Evolutionary conservation across 2,888 invertebrate genomes (phyloP).

Genomic region (Pollenia labialis): DNA sequence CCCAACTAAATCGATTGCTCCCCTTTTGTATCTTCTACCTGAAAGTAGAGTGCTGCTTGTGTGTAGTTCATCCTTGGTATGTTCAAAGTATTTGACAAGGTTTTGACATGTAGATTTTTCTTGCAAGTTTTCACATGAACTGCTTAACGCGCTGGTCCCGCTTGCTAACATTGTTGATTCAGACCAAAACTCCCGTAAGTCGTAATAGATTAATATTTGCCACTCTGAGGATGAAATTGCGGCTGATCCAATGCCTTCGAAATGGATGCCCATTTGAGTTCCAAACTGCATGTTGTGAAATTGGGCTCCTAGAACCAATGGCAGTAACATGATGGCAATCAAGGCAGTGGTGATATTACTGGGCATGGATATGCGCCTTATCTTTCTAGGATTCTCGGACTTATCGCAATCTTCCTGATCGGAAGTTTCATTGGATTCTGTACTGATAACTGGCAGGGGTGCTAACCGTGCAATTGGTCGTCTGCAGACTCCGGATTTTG

Average conservation of each 20-base stretch:
- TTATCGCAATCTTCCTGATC: not conserved
- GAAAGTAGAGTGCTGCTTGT: slow-evolving; percentile 2
- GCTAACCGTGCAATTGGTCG: slow-evolving; percentile 30
- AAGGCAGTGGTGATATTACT: not conserved
- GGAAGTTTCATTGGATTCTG: not conserved
- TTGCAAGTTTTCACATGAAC: not conserved
- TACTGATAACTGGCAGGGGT: slow-evolving; percentile 8
- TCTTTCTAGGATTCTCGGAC: not conserved
- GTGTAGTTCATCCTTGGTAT: not conserved
- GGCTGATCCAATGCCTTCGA: slow-evolving; percentile 20
- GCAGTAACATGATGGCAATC: not conserved
- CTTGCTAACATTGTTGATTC: not conserved
- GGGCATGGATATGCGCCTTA: not conserved
- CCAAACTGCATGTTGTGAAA: slow-evolving; percentile 4
- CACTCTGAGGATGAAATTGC: slow-evolving; percentile 11
- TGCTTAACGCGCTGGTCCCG: not conserved
- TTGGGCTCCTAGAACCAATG: slow-evolving; percentile 3
- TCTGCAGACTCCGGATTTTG: not conserved
- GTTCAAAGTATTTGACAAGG: slow-evolving; percentile 8
- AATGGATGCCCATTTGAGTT: not conserved
- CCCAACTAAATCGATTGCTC: slow-evolving; percentile 14
- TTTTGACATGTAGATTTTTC: slow-evolving; percentile 1
- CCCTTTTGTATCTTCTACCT: slow-evolving; percentile 4
- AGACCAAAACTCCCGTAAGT: slow-evolving; percentile 9
- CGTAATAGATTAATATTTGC: slow-evolving; percentile 37